Conservation (phyloP, 1,140 invertebrate species). For the Atta colombica region DNA sequence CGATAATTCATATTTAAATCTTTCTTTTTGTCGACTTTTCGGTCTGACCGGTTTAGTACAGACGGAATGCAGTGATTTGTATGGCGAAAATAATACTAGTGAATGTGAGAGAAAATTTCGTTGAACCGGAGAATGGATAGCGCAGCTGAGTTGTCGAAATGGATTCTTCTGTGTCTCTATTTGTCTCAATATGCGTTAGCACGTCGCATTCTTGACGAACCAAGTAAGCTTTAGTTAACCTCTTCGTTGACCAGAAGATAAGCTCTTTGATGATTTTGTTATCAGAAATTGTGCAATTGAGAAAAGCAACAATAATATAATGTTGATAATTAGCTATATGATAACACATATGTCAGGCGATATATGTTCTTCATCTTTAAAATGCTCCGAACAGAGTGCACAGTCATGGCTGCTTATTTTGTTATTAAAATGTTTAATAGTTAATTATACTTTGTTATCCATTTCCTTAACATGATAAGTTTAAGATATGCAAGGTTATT, state of each 20-base stretch:
- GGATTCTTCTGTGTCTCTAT: slow-evolving; percentile 15
- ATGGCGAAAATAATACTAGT: background rate
- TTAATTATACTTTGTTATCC: background rate
- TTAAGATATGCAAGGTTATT: background rate
- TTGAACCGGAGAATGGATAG: slow-evolving; percentile 26
- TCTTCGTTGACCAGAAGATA: background rate
- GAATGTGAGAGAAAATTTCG: background rate
- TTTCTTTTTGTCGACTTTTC: background rate
- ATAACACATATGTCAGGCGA: background rate
- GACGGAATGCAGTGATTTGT: background rate
- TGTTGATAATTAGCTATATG: background rate
- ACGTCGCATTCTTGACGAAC: slow-evolving; percentile 20
- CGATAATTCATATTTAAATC: slow-evolving; percentile 23
- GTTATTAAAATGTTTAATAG: background rate
- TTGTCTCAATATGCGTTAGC: slow-evolving; percentile 2
- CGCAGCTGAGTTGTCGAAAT: background rate
- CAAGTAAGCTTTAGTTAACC: slow-evolving; percentile 45
- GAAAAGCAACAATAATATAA: background rate
- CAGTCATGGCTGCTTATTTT: background rate
- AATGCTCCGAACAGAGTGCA: background rate
- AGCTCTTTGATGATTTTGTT: background rate
- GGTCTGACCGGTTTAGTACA: background rate
- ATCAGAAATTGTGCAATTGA: background rate
- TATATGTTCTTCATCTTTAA: background rate
- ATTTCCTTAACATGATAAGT: background rate